A percentile compares a stretch with the other conserved stretches of the same genome.
Conservation (phyloP, 2,113 vertebrate species). For the Aleadryas rufinucha region DNA sequence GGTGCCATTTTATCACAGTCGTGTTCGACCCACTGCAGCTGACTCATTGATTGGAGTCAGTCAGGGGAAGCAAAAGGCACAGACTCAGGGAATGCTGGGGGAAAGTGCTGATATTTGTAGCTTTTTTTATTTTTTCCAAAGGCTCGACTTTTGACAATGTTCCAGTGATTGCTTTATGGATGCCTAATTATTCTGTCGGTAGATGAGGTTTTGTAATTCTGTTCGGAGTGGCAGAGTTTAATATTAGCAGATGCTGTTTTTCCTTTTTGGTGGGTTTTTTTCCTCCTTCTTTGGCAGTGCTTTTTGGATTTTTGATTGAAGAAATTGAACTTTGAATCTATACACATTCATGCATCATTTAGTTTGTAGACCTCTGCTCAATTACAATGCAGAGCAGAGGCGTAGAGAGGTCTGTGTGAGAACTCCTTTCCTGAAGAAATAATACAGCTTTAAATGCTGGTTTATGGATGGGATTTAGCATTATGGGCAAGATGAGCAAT, state of each 20-base stretch:
- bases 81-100: neutral
- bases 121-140: neutral
- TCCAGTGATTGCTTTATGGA: neutral
- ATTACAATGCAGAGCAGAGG: slow-evolving; percentile 19
- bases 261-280: neutral
- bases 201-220: neutral
- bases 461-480: neutral
- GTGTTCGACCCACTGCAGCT: slow-evolving; percentile 48
- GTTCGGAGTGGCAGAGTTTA: neutral
- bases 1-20: slow-evolving; percentile 65
- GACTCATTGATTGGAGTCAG: slow-evolving; percentile 62
- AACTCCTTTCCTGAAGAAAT: neutral
- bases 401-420: neutral
- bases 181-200: slow-evolving; percentile 40
- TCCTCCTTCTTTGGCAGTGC: neutral
- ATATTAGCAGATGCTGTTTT: neutral
- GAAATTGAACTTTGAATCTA: slow-evolving; percentile 14
- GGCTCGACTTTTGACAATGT: neutral
- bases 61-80: neutral
- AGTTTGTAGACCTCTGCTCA: neutral
- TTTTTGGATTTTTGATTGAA: neutral
- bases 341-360: neutral
- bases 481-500: neutral
- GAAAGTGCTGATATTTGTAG: neutral
- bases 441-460: neutral